phyloP scores from a whole-genome alignment of 2,888 invertebrate genomes.

The Apotomis capreana region DNA sequence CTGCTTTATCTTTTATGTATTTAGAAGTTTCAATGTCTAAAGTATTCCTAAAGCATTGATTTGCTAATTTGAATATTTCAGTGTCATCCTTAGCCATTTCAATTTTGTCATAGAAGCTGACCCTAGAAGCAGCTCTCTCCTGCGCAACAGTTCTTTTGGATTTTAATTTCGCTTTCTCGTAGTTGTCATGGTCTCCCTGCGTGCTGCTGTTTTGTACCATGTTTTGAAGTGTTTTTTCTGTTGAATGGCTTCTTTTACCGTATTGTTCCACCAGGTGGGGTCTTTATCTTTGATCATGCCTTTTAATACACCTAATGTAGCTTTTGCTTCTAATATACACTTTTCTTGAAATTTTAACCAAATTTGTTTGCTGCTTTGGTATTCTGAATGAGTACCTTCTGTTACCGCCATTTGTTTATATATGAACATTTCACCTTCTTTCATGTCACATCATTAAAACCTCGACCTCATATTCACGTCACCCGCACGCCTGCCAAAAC shows the following conservation, averaged over 20 bases:
- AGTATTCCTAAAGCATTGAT: not conserved
- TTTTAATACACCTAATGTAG: too few relatives aligned
- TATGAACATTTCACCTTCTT: too few relatives aligned
- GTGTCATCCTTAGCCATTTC: not conserved
- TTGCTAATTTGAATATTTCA: not conserved
- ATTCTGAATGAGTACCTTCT: too few relatives aligned
- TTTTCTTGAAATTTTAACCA: too few relatives aligned
- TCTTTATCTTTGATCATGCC: too few relatives aligned
- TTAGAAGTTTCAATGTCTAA: not conserved
- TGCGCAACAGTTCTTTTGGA: not conserved
- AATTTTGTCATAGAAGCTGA: not conserved
- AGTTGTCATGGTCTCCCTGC: not conserved
- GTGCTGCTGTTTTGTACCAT: not conserved
- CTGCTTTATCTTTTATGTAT: not conserved
- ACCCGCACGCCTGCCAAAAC: too few relatives aligned
- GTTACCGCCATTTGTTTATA: too few relatives aligned
- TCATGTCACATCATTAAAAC: too few relatives aligned
- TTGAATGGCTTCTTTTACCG: not conserved
- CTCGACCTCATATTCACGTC: too few relatives aligned
- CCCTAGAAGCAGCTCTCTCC: constrained; percentile 1
- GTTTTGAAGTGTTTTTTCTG: not conserved
- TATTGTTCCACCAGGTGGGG: constrained; percentile 1
- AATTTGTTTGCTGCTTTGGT: too few relatives aligned
- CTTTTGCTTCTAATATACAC: too few relatives aligned
- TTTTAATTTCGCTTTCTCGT: not conserved